Evolutionary conservation across 2,113 vertebrate genomes (phyloP), one percentile per base, ranked within the genome.

Genomic region (Sapajus apella): DNA sequence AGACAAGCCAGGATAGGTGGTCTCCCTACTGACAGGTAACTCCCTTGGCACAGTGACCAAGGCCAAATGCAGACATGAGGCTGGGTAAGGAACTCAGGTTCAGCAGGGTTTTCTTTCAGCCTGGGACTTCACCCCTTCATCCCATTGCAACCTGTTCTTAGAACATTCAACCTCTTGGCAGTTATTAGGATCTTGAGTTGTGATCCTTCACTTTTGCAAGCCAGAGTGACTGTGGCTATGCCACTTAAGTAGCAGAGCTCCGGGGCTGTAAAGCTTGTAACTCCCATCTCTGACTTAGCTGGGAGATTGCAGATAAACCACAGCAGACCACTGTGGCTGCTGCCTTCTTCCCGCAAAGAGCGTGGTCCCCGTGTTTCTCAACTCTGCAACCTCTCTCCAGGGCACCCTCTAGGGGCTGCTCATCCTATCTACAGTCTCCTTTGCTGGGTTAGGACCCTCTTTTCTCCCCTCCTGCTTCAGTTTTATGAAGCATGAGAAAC

Each of bases 311-410:
- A 21, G 47, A 5, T 50, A 37, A 14, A 20, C 27, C 18, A 8
- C 10, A 30, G 17, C 35, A 23, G 0, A 50, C 56, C 55, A 2
- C 37, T 3, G 25, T 0, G 14, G 30, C 58, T 18, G 0, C 40
- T 11, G 20, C 30, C 81, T 66, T 27, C 17, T n/a, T 52, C 73
- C 21, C 30, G 23, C 35, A 79, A 16, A 47, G 52, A 61, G 1
- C 37, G 0, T 1, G 3, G 32, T 30, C n/a, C 37, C 35, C 3
- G 0, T 7, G 17, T 2, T 2, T 17, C 55, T 76, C 81, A 10
- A 8, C n/a, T 13, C 66, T 40, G 8, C 2, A 21, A 3, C 1
- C 3, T 66, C 56, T 52, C 80, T 77, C 56, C 23, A 64, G 50
- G 7, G 20, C 18, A 45, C 47, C 21, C 68, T 70, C 0, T 1